Conservation (phyloP, 1,140 invertebrate genomes). For the Hyphantria cunea region DNA sequence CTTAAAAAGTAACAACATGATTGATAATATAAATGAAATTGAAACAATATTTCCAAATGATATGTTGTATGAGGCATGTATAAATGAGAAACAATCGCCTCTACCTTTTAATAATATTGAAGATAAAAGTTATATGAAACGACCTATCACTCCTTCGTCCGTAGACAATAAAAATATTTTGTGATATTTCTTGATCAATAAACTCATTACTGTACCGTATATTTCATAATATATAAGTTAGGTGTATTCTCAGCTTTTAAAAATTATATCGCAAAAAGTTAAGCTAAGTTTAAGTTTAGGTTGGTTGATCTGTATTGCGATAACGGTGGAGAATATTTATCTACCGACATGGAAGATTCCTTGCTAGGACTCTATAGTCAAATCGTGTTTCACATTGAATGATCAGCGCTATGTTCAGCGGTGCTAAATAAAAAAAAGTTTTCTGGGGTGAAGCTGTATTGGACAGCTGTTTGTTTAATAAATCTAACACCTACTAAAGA, state of each 20-base stretch:
- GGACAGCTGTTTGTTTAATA: not conserved
- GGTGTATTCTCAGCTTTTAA: conserved; percentile 61
- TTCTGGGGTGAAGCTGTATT: not conserved
- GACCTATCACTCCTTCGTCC: conserved; percentile 57
- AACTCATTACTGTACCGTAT: conserved; percentile 56
- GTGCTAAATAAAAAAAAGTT: conserved; percentile 19
- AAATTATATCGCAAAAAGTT: conserved; percentile 56
- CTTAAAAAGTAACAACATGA: too few relatives aligned
- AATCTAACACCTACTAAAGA: not conserved
- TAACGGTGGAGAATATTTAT: conserved; percentile 71
- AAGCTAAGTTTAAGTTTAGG: conserved; percentile 61
- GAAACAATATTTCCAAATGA: too few relatives aligned
- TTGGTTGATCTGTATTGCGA: conserved; percentile 67
- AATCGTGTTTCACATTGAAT: conserved; percentile 81
- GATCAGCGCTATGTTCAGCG: conserved; percentile 52
- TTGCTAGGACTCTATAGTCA: conserved; percentile 75
- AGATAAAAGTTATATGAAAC: conserved; percentile 56
- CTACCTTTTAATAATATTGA: conserved; percentile 52
- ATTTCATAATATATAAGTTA: conserved; percentile 57
- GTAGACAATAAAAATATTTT: conserved; percentile 60
- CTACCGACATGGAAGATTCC: conserved; percentile 62
- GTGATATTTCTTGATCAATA: conserved; percentile 62
- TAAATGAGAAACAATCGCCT: conserved; percentile 76
- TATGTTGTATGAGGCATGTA: conserved; percentile 72
- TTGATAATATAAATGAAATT: too few relatives aligned